Percentiles rank a stretch among this genome's conserved stretches.
Evolutionary conservation across 2,797 vertebrate genomes (phyloP).

Genomic region (Sylvia borin): DNA sequence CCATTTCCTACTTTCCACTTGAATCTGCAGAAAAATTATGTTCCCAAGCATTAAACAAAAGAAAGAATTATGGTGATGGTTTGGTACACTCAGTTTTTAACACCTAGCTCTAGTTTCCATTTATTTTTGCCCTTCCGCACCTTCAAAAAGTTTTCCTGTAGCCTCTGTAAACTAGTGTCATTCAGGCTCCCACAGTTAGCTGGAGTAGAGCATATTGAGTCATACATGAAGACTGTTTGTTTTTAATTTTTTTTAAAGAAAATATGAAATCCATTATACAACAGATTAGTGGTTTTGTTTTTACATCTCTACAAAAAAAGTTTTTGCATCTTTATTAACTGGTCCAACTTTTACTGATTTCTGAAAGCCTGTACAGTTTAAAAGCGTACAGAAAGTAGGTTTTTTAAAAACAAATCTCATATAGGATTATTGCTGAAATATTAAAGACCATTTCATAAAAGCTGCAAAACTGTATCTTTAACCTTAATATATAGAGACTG

Average conservation of each 20-base stretch:
- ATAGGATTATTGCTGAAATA: conserved; percentile 77
- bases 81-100: conserved; percentile 56
- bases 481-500: conserved; percentile 71
- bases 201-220: conserved; percentile 61
- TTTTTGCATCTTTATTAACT: conserved; percentile 74
- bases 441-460: conserved; percentile 77
- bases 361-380: conserved; percentile 71
- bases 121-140: conserved; percentile 66
- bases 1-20: conserved; percentile 40
- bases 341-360: conserved; percentile 67
- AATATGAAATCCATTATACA: conserved; percentile 74
- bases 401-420: conserved; percentile 70
- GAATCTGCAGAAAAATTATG: conserved; percentile 44
- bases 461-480: conserved; percentile 70
- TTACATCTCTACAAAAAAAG: conserved; percentile 75
- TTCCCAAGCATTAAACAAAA: conserved; percentile 71
- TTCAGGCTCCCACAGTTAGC: conserved; percentile 66
- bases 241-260: conserved; percentile 71
- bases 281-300: conserved; percentile 73
- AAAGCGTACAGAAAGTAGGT: conserved; percentile 67
- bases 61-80: conserved; percentile 65
- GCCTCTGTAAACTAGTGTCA: conserved; percentile 53
- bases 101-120: conserved; percentile 49
- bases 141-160: conserved; percentile 43
- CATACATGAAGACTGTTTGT: conserved; percentile 64